These are phyloP conservation scores for Eulimnadia texana DNA, from an alignment of 1,140 invertebrate species.

Conservation along the genomic window DNA sequence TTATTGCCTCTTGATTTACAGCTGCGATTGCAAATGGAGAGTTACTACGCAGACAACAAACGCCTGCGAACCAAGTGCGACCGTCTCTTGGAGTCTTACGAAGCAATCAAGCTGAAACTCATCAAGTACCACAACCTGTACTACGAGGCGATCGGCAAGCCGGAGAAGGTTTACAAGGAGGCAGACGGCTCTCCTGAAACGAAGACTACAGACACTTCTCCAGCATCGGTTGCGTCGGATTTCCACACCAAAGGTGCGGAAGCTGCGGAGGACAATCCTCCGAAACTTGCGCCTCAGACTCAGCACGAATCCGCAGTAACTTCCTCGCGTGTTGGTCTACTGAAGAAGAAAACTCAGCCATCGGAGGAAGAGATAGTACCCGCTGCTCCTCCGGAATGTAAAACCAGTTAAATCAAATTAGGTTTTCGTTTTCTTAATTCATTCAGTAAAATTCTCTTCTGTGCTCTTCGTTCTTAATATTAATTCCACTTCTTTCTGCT, in stretches of 20 bases:
- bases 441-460: too few relatives aligned
- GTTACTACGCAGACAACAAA: slow-evolving; percentile 1
- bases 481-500: too few relatives aligned
- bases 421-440: too few relatives aligned
- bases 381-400: background rate
- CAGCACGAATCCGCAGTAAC: background rate
- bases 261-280: too few relatives aligned
- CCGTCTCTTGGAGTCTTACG: background rate
- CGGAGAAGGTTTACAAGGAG: background rate
- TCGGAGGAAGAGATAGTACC: background rate
- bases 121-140: slow-evolving; percentile 5
- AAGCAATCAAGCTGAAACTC: background rate
- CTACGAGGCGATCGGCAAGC: background rate
- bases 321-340: background rate
- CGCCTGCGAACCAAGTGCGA: background rate
- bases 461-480: too few relatives aligned
- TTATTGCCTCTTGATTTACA: background rate
- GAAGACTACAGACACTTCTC: background rate
- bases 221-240: background rate
- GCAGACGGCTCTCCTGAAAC: background rate
- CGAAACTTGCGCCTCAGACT: background rate
- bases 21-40: slow-evolving; percentile 9
- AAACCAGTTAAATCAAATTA: background rate
- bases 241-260: too few relatives aligned
- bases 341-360: background rate